phyloP scores from a whole-genome alignment of 2,797 vertebrate genomes.

The Bradypus variegatus region DNA sequence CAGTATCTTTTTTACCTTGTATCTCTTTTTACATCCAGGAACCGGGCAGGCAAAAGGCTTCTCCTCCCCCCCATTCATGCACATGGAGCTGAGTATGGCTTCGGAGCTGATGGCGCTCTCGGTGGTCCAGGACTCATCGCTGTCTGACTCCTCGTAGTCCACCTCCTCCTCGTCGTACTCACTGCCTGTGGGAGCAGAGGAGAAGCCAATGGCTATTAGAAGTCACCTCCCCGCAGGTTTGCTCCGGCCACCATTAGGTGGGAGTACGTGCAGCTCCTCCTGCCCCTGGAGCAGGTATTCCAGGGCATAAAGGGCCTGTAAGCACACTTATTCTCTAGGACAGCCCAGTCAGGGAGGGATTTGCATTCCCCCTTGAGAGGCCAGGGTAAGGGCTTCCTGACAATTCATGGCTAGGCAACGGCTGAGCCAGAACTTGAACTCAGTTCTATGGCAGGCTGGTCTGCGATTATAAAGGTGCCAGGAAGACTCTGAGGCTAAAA shows the following conservation, averaged over 20 bases:
- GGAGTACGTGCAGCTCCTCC: background rate
- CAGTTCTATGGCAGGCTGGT: background rate
- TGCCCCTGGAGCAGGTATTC: background rate
- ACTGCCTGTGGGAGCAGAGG: constrained; percentile 80
- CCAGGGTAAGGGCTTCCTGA: background rate
- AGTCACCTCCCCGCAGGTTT: background rate
- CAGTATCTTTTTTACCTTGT: constrained; percentile 79
- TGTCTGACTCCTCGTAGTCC: constrained; percentile 98
- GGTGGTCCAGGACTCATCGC: constrained; percentile 98
- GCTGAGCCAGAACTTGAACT: background rate
- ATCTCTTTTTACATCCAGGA: constrained; percentile 99
- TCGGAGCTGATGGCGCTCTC: constrained; percentile 99
- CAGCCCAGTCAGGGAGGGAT: too few species aligned
- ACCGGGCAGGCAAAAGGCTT: constrained; percentile 99
- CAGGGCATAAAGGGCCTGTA: background rate
- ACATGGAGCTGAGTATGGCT: constrained; percentile 98
- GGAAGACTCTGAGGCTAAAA: background rate
- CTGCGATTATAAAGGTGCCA: background rate
- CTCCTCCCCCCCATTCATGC: constrained; percentile 98
- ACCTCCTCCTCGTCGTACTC: constrained; percentile 98
- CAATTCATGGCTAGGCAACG: accelerated
- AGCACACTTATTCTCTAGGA: too few species aligned
- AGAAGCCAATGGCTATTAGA: background rate
- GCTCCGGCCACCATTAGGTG: background rate
- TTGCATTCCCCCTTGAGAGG: too few species aligned